Conservation (phyloP, 2,797 vertebrate species). For the Petrocephalus schoutedeni region DNA sequence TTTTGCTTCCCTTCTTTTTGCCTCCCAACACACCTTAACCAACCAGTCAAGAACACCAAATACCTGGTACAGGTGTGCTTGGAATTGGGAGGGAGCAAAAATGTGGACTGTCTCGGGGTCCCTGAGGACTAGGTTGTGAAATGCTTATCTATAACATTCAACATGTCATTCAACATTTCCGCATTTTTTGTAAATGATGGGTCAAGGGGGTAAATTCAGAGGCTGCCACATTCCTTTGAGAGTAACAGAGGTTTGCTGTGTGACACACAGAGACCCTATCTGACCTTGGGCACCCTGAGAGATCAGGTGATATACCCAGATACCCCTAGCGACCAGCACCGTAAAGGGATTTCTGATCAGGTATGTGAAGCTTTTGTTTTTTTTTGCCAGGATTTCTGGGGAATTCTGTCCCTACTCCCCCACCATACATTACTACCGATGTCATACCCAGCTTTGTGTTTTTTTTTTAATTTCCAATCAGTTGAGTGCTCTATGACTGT, state of each 20-base stretch:
- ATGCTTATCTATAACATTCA: neutral
- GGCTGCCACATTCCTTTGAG: neutral
- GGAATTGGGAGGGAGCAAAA: too few relatives aligned
- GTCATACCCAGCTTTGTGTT: neutral
- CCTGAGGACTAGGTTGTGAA: neutral
- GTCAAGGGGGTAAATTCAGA: neutral
- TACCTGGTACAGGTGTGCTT: neutral
- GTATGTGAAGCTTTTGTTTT: conserved; percentile 32
- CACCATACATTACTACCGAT: neutral
- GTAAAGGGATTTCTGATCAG: conserved; percentile 86
- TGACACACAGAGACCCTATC: conserved; percentile 82
- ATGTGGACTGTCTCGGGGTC: too few relatives aligned
- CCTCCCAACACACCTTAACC: too few relatives aligned
- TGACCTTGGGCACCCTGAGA: conserved; percentile 90
- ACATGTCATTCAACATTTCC: neutral
- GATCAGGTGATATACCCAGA: conserved; percentile 98
- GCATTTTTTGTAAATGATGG: neutral
- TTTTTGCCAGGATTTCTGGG: neutral
- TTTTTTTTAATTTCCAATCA: neutral
- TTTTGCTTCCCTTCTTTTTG: too few relatives aligned
- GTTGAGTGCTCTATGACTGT: too few relatives aligned
- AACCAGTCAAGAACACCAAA: neutral
- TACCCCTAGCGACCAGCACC: conserved; percentile 79
- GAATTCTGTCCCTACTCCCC: neutral
- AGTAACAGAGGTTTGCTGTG: neutral